A percentile compares a stretch with the other conserved stretches of the same genome.
These are phyloP conservation scores for Ctenopoma multispine DNA, from an alignment of 2,797 vertebrate genomes.

Conservation along the genomic window DNA sequence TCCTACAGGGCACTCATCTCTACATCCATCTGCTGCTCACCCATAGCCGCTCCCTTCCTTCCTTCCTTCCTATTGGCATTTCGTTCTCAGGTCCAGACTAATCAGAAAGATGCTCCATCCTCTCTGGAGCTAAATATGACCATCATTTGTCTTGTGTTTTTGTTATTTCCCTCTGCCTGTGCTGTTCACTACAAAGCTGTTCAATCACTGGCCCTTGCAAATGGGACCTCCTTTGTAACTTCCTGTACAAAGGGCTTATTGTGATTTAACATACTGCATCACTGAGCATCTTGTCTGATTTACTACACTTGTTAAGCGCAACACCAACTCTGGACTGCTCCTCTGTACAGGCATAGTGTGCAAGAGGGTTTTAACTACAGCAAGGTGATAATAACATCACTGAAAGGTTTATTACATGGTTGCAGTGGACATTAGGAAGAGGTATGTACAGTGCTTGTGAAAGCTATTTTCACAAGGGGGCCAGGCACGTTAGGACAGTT, in stretches of 20 bases:
- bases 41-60: not conserved
- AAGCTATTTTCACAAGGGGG: too few species aligned
- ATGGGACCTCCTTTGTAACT: slow-evolving; percentile 52
- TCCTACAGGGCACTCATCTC: slow-evolving; percentile 26
- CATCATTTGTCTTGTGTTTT: slow-evolving; percentile 16
- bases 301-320: slow-evolving; percentile 67
- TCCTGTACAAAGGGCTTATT: slow-evolving; percentile 60
- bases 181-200: slow-evolving; percentile 41
- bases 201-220: slow-evolving; percentile 36
- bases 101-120: slow-evolving; percentile 17
- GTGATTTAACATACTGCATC: slow-evolving; percentile 61
- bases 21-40: slow-evolving; percentile 51
- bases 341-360: slow-evolving; percentile 22
- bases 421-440: not conserved
- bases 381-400: slow-evolving; percentile 43
- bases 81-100: slow-evolving; percentile 17
- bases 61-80: slow-evolving; percentile 25
- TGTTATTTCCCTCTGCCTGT: slow-evolving; percentile 8
- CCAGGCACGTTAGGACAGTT: too few species aligned
- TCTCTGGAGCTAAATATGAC: slow-evolving; percentile 23
- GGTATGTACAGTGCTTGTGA: not conserved
- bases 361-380: slow-evolving; percentile 53
- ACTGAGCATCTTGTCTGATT: slow-evolving; percentile 64
- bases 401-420: slow-evolving; percentile 28
- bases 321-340: slow-evolving; percentile 36